These are phyloP conservation scores for Lynx canadensis DNA, from an alignment of 2,113 vertebrate genomes.

Conservation along the genomic window DNA sequence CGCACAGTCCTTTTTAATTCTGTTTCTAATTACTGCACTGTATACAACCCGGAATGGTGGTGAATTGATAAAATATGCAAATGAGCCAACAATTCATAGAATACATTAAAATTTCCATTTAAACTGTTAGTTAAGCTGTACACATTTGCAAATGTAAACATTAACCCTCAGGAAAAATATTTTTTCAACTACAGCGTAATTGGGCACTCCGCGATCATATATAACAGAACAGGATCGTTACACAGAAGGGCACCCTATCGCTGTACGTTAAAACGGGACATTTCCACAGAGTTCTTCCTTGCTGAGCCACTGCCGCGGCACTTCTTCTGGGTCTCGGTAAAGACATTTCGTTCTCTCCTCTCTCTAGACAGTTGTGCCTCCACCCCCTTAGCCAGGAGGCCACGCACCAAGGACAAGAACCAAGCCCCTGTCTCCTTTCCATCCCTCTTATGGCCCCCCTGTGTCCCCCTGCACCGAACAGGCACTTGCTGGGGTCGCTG, in stretches of 20 bases:
- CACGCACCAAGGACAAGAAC: rapidly evolving
- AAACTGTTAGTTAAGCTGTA: constrained; percentile 66
- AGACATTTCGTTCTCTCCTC: not conserved
- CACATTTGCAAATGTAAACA: constrained; percentile 67
- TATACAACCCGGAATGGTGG: not conserved
- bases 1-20: not conserved
- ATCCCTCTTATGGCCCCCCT: rapidly evolving
- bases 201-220: constrained; percentile 9
- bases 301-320: not conserved
- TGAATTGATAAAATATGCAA: constrained; percentile 67
- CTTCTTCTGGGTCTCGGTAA: not conserved
- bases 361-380: rapidly evolving
- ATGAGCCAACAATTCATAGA: constrained; percentile 61
- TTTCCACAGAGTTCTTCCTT: not conserved
- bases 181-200: constrained; percentile 45
- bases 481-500: no score
- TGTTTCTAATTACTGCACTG: not conserved
- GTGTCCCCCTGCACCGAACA: rapidly evolving
- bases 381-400: not conserved
- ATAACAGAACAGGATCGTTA: not conserved
- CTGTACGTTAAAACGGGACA: not conserved
- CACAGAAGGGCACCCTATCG: not conserved
- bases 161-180: constrained; percentile 57
- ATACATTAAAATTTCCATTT: constrained; percentile 65
- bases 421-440: rapidly evolving